Evolutionary conservation across 2,797 vertebrate genomes (phyloP).

Genomic region (Holocentrus rufus): DNA sequence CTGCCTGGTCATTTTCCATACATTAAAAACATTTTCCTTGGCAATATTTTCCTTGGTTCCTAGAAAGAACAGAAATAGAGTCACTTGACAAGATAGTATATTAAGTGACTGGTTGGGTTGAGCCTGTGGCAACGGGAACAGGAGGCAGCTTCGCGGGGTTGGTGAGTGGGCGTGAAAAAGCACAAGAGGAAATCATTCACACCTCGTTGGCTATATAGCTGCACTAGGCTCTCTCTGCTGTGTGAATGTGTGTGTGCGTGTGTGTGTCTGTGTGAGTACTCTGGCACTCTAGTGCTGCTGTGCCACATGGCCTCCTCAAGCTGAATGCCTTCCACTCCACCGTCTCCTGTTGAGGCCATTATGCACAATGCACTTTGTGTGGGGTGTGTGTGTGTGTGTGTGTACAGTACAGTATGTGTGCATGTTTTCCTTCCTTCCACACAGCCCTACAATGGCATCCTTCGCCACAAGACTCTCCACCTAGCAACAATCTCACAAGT

Average conservation of each 20-base stretch:
- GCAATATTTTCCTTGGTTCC: neutral
- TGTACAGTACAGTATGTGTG: neutral
- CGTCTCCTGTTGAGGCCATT: constrained; percentile 15
- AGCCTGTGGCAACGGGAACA: constrained; percentile 25
- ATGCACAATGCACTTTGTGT: neutral
- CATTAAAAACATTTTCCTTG: neutral
- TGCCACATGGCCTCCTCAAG: constrained; percentile 21
- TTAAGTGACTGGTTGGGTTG: constrained; percentile 25
- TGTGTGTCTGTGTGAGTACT: constrained; percentile 22
- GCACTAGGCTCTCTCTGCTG: constrained; percentile 22
- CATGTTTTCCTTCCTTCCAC: neutral
- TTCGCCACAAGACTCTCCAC: constrained; percentile 1
- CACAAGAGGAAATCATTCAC: constrained; percentile 60
- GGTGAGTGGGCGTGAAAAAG: constrained; percentile 56
- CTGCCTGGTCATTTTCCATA: neutral
- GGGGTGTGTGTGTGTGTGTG: constrained; percentile 8
- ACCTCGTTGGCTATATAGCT: constrained; percentile 53
- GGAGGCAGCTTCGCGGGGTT: constrained; percentile 3
- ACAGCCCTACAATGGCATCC: neutral
- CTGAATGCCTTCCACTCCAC: constrained; percentile 12
- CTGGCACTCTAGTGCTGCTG: constrained; percentile 22
- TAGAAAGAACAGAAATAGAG: constrained; percentile 10
- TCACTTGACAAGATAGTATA: constrained; percentile 14
- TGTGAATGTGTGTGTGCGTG: constrained; percentile 17
- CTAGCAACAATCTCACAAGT: neutral